Evolutionary conservation across 2,797 vertebrate genomes (phyloP).

Genomic region (Brachyalestes nurse): DNA sequence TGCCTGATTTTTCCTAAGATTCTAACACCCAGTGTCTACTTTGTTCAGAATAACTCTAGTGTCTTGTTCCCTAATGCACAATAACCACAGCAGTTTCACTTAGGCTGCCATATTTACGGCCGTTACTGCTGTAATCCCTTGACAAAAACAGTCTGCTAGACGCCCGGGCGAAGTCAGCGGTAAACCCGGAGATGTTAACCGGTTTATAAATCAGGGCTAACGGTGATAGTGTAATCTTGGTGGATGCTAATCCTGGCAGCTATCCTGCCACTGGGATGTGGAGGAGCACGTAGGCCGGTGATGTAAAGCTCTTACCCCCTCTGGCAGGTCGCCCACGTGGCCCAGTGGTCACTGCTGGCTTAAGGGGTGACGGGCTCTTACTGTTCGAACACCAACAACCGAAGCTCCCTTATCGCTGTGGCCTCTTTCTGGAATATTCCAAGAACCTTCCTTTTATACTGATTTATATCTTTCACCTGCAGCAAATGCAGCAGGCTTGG

Average conservation of each 20-base stretch:
- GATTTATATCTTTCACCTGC: not conserved
- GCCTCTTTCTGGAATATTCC: not conserved
- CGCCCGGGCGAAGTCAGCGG: slow-evolving; percentile 18
- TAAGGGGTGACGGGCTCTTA: slow-evolving; percentile 1
- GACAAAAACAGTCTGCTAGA: not conserved
- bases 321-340: slow-evolving; percentile 47
- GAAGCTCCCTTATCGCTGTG: not conserved
- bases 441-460: not conserved
- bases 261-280: not conserved
- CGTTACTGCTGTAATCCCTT: slow-evolving; percentile 10
- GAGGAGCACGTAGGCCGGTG: slow-evolving; percentile 1
- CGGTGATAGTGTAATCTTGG: slow-evolving; percentile 5
- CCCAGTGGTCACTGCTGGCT: slow-evolving; percentile 52
- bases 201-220: slow-evolving; percentile 57
- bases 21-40: not conserved
- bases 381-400: not conserved
- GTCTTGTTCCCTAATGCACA: not conserved
- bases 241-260: slow-evolving; percentile 28
- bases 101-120: slow-evolving; percentile 17
- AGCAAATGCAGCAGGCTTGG: not conserved
- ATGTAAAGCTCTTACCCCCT: slow-evolving; percentile 56
- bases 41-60: not conserved
- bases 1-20: not conserved
- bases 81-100: not conserved
- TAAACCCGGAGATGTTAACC: slow-evolving; percentile 25